Evolutionary conservation across 2,797 vertebrate genomes (phyloP).

Genomic region (Pseudomugil tenellus): DNA sequence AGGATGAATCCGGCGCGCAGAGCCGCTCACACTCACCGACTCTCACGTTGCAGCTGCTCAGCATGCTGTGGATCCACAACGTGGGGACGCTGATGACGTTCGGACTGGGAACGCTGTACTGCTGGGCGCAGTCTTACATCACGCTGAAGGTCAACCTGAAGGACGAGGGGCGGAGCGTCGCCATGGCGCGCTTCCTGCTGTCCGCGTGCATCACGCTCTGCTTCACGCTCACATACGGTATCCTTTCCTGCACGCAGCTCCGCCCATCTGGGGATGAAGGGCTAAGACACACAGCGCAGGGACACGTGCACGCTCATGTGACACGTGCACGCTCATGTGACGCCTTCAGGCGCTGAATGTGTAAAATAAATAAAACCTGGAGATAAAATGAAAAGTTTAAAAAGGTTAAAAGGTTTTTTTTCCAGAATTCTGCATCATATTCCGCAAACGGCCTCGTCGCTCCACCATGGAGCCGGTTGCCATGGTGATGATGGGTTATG

Average conservation of each 20-base stretch:
- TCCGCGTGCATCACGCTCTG: constrained; percentile 86
- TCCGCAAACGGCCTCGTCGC: no score
- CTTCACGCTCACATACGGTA: constrained; percentile 84
- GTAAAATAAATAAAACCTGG: no score
- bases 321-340: no score
- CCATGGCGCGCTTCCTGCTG: constrained; percentile 86
- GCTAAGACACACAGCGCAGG: no score
- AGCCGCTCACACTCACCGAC: neutral
- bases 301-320: no score
- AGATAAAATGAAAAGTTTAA: no score
- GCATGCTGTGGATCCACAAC: constrained; percentile 84
- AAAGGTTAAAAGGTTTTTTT: no score
- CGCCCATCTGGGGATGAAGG: no score
- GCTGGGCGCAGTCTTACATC: constrained; percentile 92
- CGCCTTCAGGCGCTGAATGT: no score
- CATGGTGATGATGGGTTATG: no score
- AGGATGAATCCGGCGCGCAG: neutral
- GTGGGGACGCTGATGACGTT: constrained; percentile 87
- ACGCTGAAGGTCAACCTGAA: constrained; percentile 89
- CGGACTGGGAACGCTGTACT: constrained; percentile 87
- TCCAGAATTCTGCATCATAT: no score
- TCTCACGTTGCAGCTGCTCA: constrained; percentile 78
- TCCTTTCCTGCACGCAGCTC: constrained; percentile 79
- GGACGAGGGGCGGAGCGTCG: constrained; percentile 85
- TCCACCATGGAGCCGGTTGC: no score